These are phyloP conservation scores for Nineta flava DNA, from an alignment of 2,888 invertebrate species.

Conservation along the genomic window DNA sequence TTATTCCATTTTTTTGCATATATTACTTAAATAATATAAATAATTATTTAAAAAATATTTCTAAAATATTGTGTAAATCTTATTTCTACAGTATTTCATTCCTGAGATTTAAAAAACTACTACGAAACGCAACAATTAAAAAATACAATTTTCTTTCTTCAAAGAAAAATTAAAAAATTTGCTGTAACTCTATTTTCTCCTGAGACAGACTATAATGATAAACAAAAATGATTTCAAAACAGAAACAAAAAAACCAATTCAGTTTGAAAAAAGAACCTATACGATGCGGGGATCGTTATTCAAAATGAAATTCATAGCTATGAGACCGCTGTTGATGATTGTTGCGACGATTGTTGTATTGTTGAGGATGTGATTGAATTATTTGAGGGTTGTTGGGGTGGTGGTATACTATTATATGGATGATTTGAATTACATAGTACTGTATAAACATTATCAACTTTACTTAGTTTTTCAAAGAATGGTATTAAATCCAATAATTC, in stretches of 20 bases:
- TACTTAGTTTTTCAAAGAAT: conserved; percentile 92
- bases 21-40: too few species aligned
- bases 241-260: too few species aligned
- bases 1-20: too few species aligned
- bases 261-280: neutral
- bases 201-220: neutral
- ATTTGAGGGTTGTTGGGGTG: neutral
- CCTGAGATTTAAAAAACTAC: too few species aligned
- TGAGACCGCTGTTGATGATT: neutral
- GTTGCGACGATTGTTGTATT: neutral
- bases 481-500: conserved; percentile 95
- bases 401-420: conserved; percentile 42
- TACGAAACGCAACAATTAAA: too few species aligned
- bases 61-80: too few species aligned
- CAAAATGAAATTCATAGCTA: neutral
- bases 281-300: neutral
- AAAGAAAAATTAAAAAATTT: neutral
- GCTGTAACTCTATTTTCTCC: neutral
- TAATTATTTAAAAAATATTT: too few species aligned
- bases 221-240: too few species aligned
- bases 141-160: neutral
- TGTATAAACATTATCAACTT: conserved; percentile 92
- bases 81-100: too few species aligned
- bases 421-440: conserved; percentile 86
- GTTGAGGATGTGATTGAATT: neutral